Conservation (phyloP, 2,888 invertebrate genomes). For the Aphidoletes aphidimyza region DNA sequence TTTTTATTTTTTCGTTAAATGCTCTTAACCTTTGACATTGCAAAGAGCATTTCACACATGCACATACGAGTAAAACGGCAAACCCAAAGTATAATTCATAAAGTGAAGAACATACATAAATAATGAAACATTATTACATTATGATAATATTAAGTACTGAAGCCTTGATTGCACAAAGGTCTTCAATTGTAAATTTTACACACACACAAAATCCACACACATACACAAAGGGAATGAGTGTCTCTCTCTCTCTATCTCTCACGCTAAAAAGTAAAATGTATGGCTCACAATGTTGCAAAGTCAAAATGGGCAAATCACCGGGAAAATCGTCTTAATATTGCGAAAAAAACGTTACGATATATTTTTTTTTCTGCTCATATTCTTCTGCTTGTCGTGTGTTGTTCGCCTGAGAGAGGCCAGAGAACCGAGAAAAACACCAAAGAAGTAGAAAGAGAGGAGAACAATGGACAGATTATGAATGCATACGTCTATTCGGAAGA, state of each 20-base stretch:
- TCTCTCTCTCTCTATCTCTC: no score
- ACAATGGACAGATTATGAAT: neutral
- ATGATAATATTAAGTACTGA: constrained; percentile 16
- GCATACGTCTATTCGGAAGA: neutral
- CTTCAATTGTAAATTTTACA: constrained; percentile 9
- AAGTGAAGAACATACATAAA: constrained; percentile 4
- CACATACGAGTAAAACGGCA: neutral
- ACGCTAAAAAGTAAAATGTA: neutral
- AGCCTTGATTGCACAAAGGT: constrained; percentile 49
- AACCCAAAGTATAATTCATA: constrained; percentile 1
- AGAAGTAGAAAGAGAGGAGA: neutral
- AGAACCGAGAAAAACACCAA: no score
- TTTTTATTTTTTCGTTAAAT: neutral
- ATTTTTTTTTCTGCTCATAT: neutral
- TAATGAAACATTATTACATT: constrained; percentile 49
- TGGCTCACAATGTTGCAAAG: neutral
- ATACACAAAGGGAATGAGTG: neutral
- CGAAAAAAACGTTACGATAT: neutral
- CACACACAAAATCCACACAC: neutral
- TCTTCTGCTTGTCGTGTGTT: neutral
- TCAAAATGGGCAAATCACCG: neutral
- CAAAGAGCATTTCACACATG: constrained; percentile 40
- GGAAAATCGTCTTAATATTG: constrained; percentile 14
- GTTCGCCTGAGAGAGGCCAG: neutral
- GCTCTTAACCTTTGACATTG: constrained; percentile 37